Evolutionary conservation across 2,797 vertebrate genomes (phyloP).

Genomic region (Syndactyla subalaris): DNA sequence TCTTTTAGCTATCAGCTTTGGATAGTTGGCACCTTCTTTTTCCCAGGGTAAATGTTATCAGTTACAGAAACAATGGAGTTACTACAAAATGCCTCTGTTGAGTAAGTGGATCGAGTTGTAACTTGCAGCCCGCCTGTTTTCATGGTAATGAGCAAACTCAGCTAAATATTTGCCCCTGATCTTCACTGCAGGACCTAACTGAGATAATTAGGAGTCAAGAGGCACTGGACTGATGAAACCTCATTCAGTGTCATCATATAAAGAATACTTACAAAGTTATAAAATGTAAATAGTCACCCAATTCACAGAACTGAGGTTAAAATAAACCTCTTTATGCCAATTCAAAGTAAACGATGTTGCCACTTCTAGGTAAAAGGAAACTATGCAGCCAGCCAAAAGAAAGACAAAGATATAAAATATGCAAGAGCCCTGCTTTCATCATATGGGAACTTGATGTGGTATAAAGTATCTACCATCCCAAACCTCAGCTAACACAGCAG

Average conservation of each 20-base stretch:
- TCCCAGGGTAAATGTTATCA: background rate
- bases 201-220: background rate
- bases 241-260: background rate
- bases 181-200: background rate
- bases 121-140: background rate
- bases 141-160: background rate
- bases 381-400: background rate
- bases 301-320: background rate
- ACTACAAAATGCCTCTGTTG: background rate
- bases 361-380: background rate
- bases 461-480: background rate
- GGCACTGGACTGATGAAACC: background rate
- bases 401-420: background rate
- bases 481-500: background rate
- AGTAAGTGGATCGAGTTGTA: background rate
- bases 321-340: background rate
- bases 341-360: background rate
- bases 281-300: background rate
- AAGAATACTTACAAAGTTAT: background rate
- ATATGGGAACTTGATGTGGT: fast-evolving
- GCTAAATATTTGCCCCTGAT: background rate
- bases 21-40: background rate
- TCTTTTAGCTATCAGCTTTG: background rate
- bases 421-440: background rate
- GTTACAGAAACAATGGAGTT: background rate